Conservation (phyloP, 2,113 vertebrate species). For the Brachyhypopomus gauderio region DNA sequence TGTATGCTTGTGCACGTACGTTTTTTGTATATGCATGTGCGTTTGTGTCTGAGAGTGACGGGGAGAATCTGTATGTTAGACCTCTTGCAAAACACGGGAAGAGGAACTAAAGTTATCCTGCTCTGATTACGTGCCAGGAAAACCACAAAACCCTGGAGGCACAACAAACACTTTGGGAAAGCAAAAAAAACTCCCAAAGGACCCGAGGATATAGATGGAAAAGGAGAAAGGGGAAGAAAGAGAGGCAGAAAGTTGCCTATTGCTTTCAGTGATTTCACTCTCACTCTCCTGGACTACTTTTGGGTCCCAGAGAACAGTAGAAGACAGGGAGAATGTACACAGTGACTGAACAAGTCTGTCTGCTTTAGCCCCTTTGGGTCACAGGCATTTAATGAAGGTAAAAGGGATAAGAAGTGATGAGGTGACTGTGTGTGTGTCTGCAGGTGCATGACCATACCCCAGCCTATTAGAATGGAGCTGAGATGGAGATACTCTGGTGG, state of each 20-base stretch:
- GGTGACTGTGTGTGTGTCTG: slow-evolving; percentile 24
- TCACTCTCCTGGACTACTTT: slow-evolving; percentile 35
- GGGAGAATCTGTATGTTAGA: neutral
- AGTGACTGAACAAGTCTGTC: slow-evolving; percentile 33
- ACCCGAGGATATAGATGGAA: slow-evolving; percentile 40
- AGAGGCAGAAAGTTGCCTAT: slow-evolving; percentile 29
- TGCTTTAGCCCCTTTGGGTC: slow-evolving; percentile 43
- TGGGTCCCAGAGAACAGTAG: slow-evolving; percentile 40
- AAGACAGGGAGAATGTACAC: slow-evolving; percentile 21
- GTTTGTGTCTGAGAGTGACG: too few relatives aligned
- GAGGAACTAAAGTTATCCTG: slow-evolving; percentile 19
- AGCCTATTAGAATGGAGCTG: slow-evolving; percentile 27
- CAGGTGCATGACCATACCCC: slow-evolving; percentile 18
- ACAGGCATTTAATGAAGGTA: slow-evolving; percentile 46
- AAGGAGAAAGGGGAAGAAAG: slow-evolving; percentile 49
- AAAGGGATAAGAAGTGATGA: slow-evolving; percentile 39
- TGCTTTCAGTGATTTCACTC: slow-evolving; percentile 29
- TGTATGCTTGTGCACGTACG: slow-evolving; percentile 1
- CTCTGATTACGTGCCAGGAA: slow-evolving; percentile 34
- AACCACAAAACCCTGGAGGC: slow-evolving; percentile 25
- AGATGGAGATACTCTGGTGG: slow-evolving; percentile 24
- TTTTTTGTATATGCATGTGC: neutral
- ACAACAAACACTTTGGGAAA: slow-evolving; percentile 38
- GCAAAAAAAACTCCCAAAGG: slow-evolving; percentile 16
- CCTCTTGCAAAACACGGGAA: slow-evolving; percentile 20